Conservation (phyloP, 2,113 vertebrate species). For the Tachysurus fulvidraco region DNA sequence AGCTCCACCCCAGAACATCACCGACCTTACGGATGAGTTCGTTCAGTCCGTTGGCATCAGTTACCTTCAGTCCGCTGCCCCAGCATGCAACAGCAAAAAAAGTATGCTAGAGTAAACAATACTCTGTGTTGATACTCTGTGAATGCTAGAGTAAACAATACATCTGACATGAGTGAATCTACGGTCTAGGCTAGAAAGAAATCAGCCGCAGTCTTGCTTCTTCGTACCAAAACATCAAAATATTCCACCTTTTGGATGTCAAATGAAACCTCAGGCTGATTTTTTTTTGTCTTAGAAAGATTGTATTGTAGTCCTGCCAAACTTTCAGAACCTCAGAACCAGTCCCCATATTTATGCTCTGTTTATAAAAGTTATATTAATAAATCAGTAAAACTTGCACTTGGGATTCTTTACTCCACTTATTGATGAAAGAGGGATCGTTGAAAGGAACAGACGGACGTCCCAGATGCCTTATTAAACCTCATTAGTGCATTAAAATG, state of each 20-base stretch:
- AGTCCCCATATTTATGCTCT: background rate
- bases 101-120: no score
- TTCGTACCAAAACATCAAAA: background rate
- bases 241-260: background rate
- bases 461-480: background rate
- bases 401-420: background rate
- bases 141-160: background rate
- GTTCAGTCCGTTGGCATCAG: no score
- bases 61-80: no score
- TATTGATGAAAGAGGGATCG: background rate
- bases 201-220: background rate
- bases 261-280: background rate
- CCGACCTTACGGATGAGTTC: no score
- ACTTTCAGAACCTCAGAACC: background rate
- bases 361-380: background rate
- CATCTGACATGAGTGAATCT: background rate
- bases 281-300: background rate
- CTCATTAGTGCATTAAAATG: constrained; percentile 2
- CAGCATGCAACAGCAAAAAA: no score
- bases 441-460: background rate
- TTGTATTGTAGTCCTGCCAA: background rate
- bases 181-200: background rate
- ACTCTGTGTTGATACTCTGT: background rate
- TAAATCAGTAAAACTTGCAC: background rate
- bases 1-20: no score